Evolutionary conservation across 2,797 vertebrate species (phyloP).

Genomic region (Aldrovandia affinis): DNA sequence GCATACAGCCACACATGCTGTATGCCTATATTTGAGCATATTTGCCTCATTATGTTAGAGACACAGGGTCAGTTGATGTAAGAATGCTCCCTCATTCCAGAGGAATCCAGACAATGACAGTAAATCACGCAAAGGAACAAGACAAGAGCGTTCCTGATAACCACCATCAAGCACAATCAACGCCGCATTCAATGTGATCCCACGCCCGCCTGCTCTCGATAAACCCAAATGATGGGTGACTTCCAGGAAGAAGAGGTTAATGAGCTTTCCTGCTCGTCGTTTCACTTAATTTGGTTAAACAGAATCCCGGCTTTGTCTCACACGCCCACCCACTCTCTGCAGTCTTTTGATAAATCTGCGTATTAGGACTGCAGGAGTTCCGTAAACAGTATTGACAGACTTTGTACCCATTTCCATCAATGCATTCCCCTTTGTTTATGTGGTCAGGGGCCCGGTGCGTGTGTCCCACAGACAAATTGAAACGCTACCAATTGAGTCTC

Average conservation of each 20-base stretch:
- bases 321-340: conserved; percentile 27
- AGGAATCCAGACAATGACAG: background rate
- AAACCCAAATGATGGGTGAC: background rate
- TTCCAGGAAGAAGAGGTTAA: conserved; percentile 28
- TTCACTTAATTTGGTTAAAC: background rate
- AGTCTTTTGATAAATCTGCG: conserved; percentile 61
- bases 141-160: conserved; percentile 21
- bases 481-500: conserved; percentile 42
- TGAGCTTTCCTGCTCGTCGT: background rate
- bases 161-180: conserved; percentile 30
- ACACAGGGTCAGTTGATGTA: conserved; percentile 24
- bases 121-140: conserved; percentile 1
- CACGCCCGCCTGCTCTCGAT: background rate
- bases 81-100: background rate
- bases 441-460: conserved; percentile 47
- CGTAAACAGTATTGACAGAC: conserved; percentile 65
- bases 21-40: background rate
- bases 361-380: conserved; percentile 64
- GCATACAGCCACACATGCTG: conserved; percentile 36
- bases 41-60: conserved; percentile 17
- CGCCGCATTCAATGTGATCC: background rate
- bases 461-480: conserved; percentile 59
- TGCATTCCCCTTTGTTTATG: conserved; percentile 59
- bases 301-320: background rate
- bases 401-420: conserved; percentile 58